Evolutionary conservation across 2,888 invertebrate genomes (phyloP).

Genomic region (Drosophila atripex): DNA sequence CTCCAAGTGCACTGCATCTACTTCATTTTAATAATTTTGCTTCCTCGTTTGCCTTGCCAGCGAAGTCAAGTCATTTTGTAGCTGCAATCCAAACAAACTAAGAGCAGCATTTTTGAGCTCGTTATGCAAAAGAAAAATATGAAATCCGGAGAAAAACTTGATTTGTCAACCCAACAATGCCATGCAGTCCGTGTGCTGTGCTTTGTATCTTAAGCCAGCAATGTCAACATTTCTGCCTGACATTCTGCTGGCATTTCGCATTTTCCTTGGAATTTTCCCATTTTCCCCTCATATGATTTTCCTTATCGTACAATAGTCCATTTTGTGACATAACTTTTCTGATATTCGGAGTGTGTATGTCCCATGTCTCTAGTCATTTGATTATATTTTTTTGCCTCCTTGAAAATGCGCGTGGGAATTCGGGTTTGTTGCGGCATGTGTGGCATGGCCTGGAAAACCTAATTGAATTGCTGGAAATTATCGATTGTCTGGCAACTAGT

Average conservation of each 20-base stretch:
- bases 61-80: constrained; percentile 26
- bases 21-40: constrained; percentile 38
- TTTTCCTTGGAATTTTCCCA: constrained; percentile 7
- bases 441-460: constrained; percentile 31
- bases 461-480: constrained; percentile 60
- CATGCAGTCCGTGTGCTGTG: constrained; percentile 25
- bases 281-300: constrained; percentile 6
- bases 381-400: constrained; percentile 37
- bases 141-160: constrained; percentile 48
- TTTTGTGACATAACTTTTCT: constrained; percentile 42
- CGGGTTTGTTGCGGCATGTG: constrained; percentile 61
- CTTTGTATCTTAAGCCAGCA: constrained; percentile 57
- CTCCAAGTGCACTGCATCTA: constrained; percentile 17
- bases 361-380: constrained; percentile 11
- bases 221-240: constrained; percentile 59
- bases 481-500: constrained; percentile 51
- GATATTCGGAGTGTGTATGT: too few species aligned
- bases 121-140: constrained; percentile 64
- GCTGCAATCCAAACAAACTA: constrained; percentile 44
- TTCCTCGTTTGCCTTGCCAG: constrained; percentile 22
- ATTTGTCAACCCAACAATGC: constrained; percentile 52
- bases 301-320: constrained; percentile 22
- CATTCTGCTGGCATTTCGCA: constrained; percentile 38
- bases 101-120: constrained; percentile 50
- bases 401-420: constrained; percentile 65